Percentiles rank a stretch among this genome's conserved stretches.
Evolutionary conservation across 2,797 vertebrate species (phyloP).

Genomic region (Microchirus variegatus): DNA sequence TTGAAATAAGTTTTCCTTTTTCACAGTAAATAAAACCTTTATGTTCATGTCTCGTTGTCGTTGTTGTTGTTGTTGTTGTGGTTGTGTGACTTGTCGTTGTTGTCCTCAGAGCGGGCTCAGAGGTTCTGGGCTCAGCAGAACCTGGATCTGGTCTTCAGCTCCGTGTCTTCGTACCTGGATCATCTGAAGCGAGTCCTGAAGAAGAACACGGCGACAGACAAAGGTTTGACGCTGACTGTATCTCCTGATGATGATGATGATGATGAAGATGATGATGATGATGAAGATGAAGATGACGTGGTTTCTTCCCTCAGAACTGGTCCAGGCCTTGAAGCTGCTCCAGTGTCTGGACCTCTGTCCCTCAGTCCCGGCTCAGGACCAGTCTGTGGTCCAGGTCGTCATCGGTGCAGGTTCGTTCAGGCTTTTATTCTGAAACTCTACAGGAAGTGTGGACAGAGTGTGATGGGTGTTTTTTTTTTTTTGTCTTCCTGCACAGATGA

Average conservation of each 20-base stretch:
- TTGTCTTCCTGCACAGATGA: slow-evolving; percentile 30
- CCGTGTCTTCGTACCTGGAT: slow-evolving; percentile 75
- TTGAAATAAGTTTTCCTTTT: too few relatives aligned
- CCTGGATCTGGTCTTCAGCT: slow-evolving; percentile 84
- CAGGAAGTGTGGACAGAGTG: too few relatives aligned
- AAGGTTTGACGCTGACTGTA: slow-evolving; percentile 83
- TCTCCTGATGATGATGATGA: not conserved
- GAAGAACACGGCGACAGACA: slow-evolving; percentile 83
- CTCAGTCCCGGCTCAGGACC: not conserved
- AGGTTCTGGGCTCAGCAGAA: slow-evolving; percentile 84
- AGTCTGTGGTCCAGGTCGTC: slow-evolving; percentile 68
- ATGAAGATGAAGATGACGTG: not conserved
- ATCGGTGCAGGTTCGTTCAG: slow-evolving; percentile 65
- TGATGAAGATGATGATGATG: not conserved
- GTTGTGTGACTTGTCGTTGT: slow-evolving; percentile 10
- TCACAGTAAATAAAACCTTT: too few relatives aligned
- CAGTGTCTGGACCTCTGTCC: slow-evolving; percentile 32
- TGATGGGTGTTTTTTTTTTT: not conserved
- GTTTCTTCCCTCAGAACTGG: slow-evolving; percentile 56
- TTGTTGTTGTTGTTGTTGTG: too few relatives aligned
- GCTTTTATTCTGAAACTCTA: slow-evolving; percentile 7
- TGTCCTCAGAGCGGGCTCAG: slow-evolving; percentile 82
- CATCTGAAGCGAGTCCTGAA: slow-evolving; percentile 85
- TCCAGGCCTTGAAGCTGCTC: slow-evolving; percentile 71
- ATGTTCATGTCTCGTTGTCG: too few relatives aligned